Evolutionary conservation across 1,140 invertebrate species (phyloP).

Genomic region (Cephus cinctus): DNA sequence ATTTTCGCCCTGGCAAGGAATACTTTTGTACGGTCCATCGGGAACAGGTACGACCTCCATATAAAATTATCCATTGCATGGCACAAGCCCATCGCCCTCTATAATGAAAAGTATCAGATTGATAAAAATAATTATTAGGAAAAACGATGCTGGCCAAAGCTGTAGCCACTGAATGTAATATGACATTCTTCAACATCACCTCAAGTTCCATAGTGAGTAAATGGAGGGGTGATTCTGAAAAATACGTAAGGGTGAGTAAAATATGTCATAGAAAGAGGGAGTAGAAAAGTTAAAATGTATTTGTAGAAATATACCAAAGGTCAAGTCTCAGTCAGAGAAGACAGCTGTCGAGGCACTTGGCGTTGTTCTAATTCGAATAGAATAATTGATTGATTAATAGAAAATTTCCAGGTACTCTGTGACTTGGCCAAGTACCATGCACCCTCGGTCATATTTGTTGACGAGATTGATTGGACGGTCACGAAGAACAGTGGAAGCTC

Average conservation of each 20-base stretch:
- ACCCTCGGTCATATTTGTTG: conserved; percentile 94
- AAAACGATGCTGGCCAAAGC: conserved; percentile 90
- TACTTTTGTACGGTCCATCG: conserved; percentile 85
- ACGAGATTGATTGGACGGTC: conserved; percentile 91
- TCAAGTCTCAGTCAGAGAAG: no score
- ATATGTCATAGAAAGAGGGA: conserved; percentile 7
- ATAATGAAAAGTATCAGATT: neutral
- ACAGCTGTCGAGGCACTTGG: neutral
- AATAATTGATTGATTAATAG: conserved; percentile 6
- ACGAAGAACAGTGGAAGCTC: conserved; percentile 61
- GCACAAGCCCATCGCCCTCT: neutral
- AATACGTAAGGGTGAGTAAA: conserved; percentile 74
- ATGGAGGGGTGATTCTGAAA: conserved; percentile 94
- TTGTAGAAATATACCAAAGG: neutral
- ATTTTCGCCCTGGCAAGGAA: conserved; percentile 76
- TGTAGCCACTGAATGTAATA: conserved; percentile 78
- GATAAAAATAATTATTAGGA: conserved; percentile 52
- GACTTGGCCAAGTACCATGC: conserved; percentile 88
- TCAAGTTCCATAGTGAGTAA: conserved; percentile 87
- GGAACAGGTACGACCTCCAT: conserved; percentile 56
- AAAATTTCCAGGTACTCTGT: conserved; percentile 68
- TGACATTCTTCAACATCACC: conserved; percentile 91
- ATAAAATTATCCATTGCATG: neutral
- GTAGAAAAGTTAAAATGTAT: conserved; percentile 1
- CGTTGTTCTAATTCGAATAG: conserved; percentile 7